phyloP scores from a whole-genome alignment of 2,113 vertebrate species.

The Conger conger region DNA sequence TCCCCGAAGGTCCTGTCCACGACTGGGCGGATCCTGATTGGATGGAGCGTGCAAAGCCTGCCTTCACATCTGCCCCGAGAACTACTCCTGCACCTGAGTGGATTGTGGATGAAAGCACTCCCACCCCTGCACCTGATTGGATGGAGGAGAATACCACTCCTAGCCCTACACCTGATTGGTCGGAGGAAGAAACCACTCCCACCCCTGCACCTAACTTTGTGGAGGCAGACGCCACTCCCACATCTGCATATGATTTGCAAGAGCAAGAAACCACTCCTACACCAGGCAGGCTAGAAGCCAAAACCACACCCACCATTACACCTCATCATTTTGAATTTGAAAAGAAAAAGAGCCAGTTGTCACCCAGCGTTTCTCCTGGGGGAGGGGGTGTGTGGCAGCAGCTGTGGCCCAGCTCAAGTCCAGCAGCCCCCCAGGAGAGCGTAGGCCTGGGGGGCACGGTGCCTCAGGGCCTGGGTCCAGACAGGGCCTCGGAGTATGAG shows the following conservation, averaged over 20 bases:
- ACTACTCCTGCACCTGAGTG: slow-evolving; percentile 21
- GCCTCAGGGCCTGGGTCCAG: background rate
- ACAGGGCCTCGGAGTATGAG: background rate
- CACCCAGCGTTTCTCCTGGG: background rate
- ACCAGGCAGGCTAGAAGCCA: slow-evolving; percentile 16
- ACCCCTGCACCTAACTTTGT: slow-evolving; percentile 16
- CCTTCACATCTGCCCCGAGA: background rate
- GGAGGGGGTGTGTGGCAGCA: background rate
- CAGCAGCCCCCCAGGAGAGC: background rate
- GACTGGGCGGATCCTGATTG: background rate
- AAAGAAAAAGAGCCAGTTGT: background rate
- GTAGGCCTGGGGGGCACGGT: background rate
- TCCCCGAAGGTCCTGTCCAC: background rate
- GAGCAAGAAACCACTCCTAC: slow-evolving; percentile 16
- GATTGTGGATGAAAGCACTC: background rate
- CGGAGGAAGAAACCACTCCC: background rate
- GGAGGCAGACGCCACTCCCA: slow-evolving; percentile 5
- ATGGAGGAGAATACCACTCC: no score
- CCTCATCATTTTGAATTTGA: background rate
- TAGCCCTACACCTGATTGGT: background rate
- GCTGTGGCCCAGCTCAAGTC: background rate
- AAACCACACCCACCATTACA: background rate
- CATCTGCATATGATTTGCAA: background rate
- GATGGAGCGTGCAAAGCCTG: background rate
- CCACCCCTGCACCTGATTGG: slow-evolving; percentile 25